Conservation (phyloP, 2,113 vertebrate species). For the Acrocephalus arundinaceus region DNA sequence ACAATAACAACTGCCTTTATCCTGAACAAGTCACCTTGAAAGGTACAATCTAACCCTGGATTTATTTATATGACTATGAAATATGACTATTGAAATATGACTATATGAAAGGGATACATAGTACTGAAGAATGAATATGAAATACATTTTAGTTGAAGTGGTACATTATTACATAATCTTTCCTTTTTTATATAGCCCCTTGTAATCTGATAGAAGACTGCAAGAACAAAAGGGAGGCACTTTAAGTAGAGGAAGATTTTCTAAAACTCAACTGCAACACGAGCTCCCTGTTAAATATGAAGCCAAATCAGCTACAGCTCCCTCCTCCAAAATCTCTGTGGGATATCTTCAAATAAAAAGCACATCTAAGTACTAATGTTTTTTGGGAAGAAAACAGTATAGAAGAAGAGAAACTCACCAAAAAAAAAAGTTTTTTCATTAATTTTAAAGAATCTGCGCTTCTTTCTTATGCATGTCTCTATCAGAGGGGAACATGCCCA, state of each 20-base stretch:
- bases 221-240: background rate
- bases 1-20: slow-evolving; percentile 23
- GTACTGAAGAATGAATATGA: slow-evolving; percentile 26
- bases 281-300: background rate
- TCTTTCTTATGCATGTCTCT: background rate
- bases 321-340: background rate
- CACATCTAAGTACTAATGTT: background rate
- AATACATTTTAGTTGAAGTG: background rate
- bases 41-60: slow-evolving; percentile 7
- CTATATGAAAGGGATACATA: background rate
- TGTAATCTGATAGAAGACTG: background rate
- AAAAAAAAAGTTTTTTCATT: background rate
- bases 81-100: background rate
- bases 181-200: background rate
- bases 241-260: background rate
- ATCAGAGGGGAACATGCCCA: background rate
- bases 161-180: slow-evolving; percentile 3
- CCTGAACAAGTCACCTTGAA: slow-evolving; percentile 44
- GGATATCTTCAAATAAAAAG: background rate
- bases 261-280: background rate
- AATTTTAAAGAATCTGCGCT: background rate
- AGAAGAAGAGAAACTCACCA: background rate
- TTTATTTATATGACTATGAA: slow-evolving; percentile 38
- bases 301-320: background rate
- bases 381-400: background rate